Conservation (phyloP, 2,797 vertebrate species). For the Linurgus olivaceus region DNA sequence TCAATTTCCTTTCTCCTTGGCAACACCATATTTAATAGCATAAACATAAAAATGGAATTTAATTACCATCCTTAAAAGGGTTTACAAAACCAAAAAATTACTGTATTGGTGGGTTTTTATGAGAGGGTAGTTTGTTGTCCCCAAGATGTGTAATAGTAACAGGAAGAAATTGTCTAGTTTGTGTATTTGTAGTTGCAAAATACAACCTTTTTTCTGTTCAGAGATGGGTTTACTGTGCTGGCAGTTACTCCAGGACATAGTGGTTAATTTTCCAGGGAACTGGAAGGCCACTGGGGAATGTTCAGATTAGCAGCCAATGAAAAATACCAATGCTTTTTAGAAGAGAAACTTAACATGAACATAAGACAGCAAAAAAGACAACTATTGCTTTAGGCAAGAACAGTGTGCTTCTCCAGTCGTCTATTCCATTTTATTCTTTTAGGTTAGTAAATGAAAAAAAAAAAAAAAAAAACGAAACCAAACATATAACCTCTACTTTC, state of each 20-base stretch:
- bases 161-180: neutral
- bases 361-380: neutral
- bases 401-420: neutral
- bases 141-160: neutral
- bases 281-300: neutral
- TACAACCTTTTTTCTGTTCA: neutral
- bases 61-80: neutral
- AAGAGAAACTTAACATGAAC: neutral
- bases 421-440: neutral
- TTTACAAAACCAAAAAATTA: neutral
- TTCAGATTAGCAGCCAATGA: neutral
- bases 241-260: neutral
- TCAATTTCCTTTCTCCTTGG: neutral
- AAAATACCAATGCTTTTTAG: neutral
- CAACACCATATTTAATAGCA: neutral
- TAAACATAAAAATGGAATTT: neutral
- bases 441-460: neutral
- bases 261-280: neutral
- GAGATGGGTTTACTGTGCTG: neutral
- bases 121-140: neutral
- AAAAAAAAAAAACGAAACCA: neutral
- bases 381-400: neutral
- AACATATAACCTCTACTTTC: neutral
- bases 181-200: neutral
- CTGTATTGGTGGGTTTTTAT: neutral